Conservation (phyloP, 2,797 vertebrate genomes). For the Neosilurus hyrtlii region DNA sequence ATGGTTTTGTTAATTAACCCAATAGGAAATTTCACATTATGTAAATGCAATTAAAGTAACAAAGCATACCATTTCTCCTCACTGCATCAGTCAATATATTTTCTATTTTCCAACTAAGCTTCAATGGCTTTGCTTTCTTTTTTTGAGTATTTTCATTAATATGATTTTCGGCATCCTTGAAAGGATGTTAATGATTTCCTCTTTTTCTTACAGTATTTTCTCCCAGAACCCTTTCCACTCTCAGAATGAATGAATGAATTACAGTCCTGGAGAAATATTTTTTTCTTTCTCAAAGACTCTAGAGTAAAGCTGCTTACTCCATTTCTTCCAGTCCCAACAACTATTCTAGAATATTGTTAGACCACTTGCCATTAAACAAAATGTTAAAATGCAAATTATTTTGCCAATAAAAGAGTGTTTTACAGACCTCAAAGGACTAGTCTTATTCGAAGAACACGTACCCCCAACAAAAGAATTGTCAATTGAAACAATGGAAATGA, state of each 20-base stretch:
- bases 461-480: too few relatives aligned
- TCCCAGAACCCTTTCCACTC: not conserved
- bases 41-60: conserved; percentile 32
- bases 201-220: not conserved
- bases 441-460: too few relatives aligned
- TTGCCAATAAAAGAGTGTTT: too few relatives aligned
- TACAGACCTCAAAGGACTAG: too few relatives aligned
- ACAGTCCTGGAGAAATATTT: not conserved
- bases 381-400: too few relatives aligned
- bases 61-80: not conserved
- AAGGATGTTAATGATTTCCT: not conserved
- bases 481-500: too few relatives aligned
- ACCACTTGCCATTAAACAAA: too few relatives aligned
- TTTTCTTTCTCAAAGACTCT: not conserved
- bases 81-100: not conserved
- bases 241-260: not conserved
- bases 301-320: not conserved
- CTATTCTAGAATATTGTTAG: not conserved
- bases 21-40: conserved; percentile 30
- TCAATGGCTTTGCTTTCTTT: not conserved
- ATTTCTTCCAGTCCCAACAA: not conserved
- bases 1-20: conserved; percentile 5
- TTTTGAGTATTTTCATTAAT: not conserved
- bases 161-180: not conserved
- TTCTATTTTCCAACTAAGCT: not conserved